Evolutionary conservation across 2,888 invertebrate genomes (phyloP), one percentile per base, ranked within the genome.

Genomic region (Gandaritis pyraliata): DNA sequence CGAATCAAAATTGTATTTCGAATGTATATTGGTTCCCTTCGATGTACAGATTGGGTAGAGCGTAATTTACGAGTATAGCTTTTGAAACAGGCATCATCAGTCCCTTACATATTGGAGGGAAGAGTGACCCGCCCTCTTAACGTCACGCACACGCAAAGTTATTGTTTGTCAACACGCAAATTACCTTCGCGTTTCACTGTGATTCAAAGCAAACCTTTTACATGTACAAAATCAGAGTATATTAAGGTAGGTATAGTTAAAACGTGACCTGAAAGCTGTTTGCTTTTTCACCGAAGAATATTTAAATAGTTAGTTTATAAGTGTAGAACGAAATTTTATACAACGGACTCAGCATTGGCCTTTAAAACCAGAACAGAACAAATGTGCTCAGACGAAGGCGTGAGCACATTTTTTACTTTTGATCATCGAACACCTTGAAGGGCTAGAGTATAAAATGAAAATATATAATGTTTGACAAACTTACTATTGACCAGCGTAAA

Each of bases 141-240:
- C 47, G 55, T 41, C 48, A 30, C 55, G 48, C 55, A 39, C 55
- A 56, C 55, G 8, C 55, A 46, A 48, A 45, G 15, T 56, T 56
- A 56, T 56, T 48, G 55, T 56, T 39, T 41, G 55, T 48, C 47
- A 56, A 56, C 55, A 56, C 55, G 55, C 55, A 56, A 56, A 56
- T 56, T 48, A 56, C 29, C 39, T 16, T 55, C 10, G 33, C 23
- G 23, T 23, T 46, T 38, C n/a, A n/a, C 23, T 47, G 23, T 48
- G 39, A 12, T 41, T 48, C 29, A 48, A 48, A 12, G 33, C 33
- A 33, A 33, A 30, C 10, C 43, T 16, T 16, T 43, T 43, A 43
- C 43, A 7, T 30, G 6, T 30, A 30, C 30, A 10, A 30, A 30
- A 33, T 33, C 33, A 2, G 10, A 33, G 10, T 41, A 41, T 41